Conservation (phyloP, 2,888 invertebrate species). For the Leptura quadrifasciata region DNA sequence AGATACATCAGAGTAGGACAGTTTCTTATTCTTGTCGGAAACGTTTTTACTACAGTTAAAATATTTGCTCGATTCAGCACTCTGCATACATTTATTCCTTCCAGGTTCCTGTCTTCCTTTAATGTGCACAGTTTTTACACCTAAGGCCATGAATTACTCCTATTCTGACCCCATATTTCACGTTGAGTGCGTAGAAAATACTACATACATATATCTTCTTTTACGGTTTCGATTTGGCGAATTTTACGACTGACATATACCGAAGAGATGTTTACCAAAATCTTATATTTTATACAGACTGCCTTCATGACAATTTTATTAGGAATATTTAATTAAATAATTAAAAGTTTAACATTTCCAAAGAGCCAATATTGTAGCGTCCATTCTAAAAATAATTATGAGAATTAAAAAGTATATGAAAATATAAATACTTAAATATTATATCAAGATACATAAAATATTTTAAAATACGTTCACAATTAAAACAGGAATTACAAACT, state of each 20-base stretch:
- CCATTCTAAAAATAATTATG: too few species aligned
- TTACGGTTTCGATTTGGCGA: conserved; percentile 30
- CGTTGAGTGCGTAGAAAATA: conserved; percentile 41
- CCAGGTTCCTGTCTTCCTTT: neutral
- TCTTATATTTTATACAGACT: conserved; percentile 14
- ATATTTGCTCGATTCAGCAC: conserved; percentile 63
- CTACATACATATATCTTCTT: conserved; percentile 31
- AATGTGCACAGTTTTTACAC: conserved; percentile 33
- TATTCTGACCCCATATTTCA: conserved; percentile 39
- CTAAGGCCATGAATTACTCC: conserved; percentile 22
- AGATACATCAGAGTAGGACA: conserved; percentile 55
- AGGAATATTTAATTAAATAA: too few species aligned
- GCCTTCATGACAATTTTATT: neutral
- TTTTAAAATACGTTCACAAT: too few species aligned
- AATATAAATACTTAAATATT: too few species aligned
- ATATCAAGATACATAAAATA: too few species aligned
- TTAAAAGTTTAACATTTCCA: too few species aligned
- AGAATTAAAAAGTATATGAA: too few species aligned
- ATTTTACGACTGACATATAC: conserved; percentile 1
- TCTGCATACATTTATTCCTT: conserved; percentile 58
- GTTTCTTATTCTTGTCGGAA: conserved; percentile 60
- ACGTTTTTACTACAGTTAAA: conserved; percentile 58
- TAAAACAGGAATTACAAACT: too few species aligned
- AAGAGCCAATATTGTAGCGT: too few species aligned
- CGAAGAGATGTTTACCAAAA: conserved; percentile 13